Percentiles rank a stretch among this genome's conserved stretches.
These are phyloP conservation scores for Caloenas nicobarica DNA, from an alignment of 2,113 vertebrate species.

Conservation along the genomic window DNA sequence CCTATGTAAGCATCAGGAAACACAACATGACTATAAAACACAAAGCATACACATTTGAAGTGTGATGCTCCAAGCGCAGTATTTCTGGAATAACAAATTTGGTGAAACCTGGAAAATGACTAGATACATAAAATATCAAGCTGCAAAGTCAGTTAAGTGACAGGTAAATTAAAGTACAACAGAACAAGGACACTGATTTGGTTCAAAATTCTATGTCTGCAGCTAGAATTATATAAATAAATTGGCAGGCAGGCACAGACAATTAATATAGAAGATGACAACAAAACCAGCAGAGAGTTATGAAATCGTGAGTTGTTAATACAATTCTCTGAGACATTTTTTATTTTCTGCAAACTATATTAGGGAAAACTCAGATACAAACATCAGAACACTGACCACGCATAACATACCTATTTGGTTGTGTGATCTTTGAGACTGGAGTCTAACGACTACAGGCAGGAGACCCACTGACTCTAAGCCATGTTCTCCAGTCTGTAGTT, in stretches of 20 bases:
- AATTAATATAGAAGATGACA: conserved; percentile 11
- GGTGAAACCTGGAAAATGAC: conserved; percentile 20
- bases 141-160: conserved; percentile 30
- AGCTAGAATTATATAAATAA: conserved; percentile 44
- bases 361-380: neutral
- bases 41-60: neutral
- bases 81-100: conserved; percentile 34
- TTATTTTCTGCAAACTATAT: neutral
- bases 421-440: rapidly evolving
- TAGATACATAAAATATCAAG: conserved; percentile 29
- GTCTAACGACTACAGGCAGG: neutral
- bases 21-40: neutral
- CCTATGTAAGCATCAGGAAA: neutral
- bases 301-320: neutral
- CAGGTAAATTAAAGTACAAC: conserved; percentile 44
- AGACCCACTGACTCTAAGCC: neutral
- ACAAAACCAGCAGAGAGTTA: conserved; percentile 1
- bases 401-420: neutral
- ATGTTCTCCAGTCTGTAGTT: neutral
- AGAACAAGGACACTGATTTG: conserved; percentile 31
- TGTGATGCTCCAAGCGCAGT: neutral
- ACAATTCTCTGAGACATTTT: neutral
- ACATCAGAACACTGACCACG: neutral
- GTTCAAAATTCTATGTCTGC: conserved; percentile 40
- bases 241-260: conserved; percentile 25